Evolutionary conservation across 2,888 invertebrate species (phyloP), one percentile per base, ranked within the genome.

Genomic region (Ceratothoa steindachneri): DNA sequence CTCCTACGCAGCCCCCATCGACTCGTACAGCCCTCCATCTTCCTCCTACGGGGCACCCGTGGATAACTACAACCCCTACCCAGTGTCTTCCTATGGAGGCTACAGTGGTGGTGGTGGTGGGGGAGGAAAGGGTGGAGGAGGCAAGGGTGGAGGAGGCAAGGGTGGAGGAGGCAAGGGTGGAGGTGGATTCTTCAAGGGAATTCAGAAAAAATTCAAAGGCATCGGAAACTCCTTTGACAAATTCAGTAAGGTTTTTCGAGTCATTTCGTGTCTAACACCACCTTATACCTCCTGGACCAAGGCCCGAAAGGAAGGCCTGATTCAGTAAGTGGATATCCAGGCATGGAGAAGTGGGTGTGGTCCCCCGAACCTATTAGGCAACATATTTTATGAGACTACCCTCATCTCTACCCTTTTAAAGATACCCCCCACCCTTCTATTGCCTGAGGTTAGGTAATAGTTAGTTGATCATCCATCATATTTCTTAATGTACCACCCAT

Each of bases 11-110:
- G 51, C 68, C 2, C 68, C 68, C 3, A 12, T 22, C n/a, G 24
- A 15, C 0, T n/a, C 41, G 31, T 41, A 68, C 29, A 51, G 68
- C 31, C 68, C 68, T 28, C 51, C 68, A 5, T 19, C 68, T 52
- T 27, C 41, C 9, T 51, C 68, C 1, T 68, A 68, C 9, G 68
- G 68, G 19, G 51, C 68, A 27, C 68, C 68, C n/a, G 52, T 51
- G 9, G 19, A 15, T 15, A 41, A n/a, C 29, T 68, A 68, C 28
- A 51, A 51, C 27, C 68, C 68, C 9, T n/a, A n/a, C n/a, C 68
- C 68, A 41, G 51, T 29, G 7, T 3, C 24, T 7, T 4, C 66
- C 29, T 66, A 66, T 66, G 66, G 66, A 66, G 19, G 28, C 30
- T 41, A 41, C 41, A 9, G 22, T 12, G 60, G 60, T 22, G 27